These are phyloP conservation scores for Enhydra lutris DNA, from an alignment of 2,113 vertebrate species.

Conservation along the genomic window DNA sequence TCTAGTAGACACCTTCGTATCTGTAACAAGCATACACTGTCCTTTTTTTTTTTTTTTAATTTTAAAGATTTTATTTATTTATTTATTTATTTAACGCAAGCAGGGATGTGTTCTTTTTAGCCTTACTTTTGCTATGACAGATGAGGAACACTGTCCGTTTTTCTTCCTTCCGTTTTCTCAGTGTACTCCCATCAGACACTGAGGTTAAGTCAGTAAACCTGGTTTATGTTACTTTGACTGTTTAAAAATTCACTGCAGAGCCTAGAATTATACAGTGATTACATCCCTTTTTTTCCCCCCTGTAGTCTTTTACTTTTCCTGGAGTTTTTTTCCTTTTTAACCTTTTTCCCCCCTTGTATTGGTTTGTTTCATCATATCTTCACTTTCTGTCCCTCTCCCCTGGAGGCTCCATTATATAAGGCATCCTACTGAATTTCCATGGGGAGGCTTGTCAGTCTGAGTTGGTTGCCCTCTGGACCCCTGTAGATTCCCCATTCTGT, in stretches of 20 bases:
- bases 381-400: not conserved
- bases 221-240: not conserved
- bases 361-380: not conserved
- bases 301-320: not conserved
- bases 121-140: not conserved
- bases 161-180: not conserved
- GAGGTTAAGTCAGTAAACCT: not conserved
- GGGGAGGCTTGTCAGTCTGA: not conserved
- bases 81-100: not conserved
- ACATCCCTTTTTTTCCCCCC: too few species aligned
- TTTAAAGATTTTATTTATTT: not conserved
- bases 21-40: not conserved
- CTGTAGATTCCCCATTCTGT: too few species aligned
- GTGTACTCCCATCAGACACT: not conserved
- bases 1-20: not conserved
- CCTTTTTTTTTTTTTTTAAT: not conserved
- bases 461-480: not conserved
- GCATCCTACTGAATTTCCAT: not conserved
- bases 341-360: not conserved
- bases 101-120: not conserved
- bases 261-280: not conserved
- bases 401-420: not conserved
- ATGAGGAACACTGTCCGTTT: not conserved
- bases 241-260: not conserved
- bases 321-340: not conserved